These are phyloP conservation scores for Hemiprocne comata DNA, from an alignment of 2,113 vertebrate species.

Conservation along the genomic window DNA sequence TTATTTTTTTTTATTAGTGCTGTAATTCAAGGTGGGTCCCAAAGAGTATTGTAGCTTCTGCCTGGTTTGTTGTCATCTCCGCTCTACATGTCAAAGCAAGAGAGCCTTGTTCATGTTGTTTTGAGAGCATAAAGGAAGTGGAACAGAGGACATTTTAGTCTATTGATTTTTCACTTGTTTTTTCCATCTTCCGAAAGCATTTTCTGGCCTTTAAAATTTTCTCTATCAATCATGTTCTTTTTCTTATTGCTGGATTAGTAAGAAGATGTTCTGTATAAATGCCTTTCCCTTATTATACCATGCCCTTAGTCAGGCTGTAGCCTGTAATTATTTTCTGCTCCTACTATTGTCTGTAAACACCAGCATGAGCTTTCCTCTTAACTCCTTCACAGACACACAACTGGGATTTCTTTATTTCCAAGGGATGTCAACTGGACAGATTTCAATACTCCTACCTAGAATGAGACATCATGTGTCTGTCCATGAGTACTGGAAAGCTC, in stretches of 20 bases:
- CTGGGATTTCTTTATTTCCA: background rate
- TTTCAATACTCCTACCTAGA: background rate
- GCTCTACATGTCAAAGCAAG: background rate
- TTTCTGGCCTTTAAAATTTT: slow-evolving; percentile 6
- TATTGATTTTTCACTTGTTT: slow-evolving; percentile 18
- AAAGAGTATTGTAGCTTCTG: slow-evolving; percentile 16
- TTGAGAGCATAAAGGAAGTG: background rate
- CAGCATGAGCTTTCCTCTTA: background rate
- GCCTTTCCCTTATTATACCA: slow-evolving; percentile 1
- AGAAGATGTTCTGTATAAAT: slow-evolving; percentile 1
- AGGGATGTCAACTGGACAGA: background rate
- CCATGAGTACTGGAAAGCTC: background rate
- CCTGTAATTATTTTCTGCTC: slow-evolving; percentile 20
- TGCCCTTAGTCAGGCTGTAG: background rate
- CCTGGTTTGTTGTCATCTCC: slow-evolving; percentile 9
- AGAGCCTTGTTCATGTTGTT: background rate
- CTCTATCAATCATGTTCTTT: background rate
- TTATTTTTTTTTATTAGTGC: background rate
- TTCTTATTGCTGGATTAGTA: background rate
- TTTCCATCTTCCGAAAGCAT: background rate
- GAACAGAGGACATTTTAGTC: background rate
- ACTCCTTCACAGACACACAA: background rate
- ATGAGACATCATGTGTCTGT: background rate
- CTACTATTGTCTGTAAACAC: background rate
- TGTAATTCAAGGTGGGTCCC: slow-evolving; percentile 31